phyloP scores from a whole-genome alignment of 2,888 invertebrate genomes.

The Drosophila planitibia region DNA sequence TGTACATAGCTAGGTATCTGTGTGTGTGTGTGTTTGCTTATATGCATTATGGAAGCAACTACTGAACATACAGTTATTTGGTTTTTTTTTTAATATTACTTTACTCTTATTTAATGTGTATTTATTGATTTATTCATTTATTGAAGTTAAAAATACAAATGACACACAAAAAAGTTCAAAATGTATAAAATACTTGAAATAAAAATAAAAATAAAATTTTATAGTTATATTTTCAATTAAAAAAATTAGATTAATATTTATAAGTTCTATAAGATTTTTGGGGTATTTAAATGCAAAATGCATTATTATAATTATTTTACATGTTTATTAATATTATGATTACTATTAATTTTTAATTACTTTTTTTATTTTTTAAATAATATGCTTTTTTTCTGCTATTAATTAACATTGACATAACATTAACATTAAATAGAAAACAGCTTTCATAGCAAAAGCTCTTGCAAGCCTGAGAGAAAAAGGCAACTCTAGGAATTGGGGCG shows the following conservation, averaged over 20 bases:
- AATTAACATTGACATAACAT: not conserved
- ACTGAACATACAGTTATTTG: not conserved
- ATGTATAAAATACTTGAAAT: not conserved
- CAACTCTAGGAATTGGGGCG: not conserved
- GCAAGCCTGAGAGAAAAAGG: not conserved
- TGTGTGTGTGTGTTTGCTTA: not conserved
- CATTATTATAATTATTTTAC: not conserved
- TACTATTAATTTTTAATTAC: not conserved
- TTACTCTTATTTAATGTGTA: not conserved
- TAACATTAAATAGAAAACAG: not conserved
- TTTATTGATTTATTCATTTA: not conserved
- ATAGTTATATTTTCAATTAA: not conserved
- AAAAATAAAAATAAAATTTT: not conserved
- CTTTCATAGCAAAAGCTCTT: not conserved
- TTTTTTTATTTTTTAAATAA: not conserved
- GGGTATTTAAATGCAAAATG: not conserved
- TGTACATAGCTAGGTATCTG: not conserved
- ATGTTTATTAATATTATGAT: not conserved
- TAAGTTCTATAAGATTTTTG: not conserved
- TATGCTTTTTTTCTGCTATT: not conserved
- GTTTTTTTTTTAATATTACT: not conserved
- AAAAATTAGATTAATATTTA: not conserved
- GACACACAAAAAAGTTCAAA: not conserved
- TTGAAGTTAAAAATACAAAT: not conserved
- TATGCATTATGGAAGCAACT: not conserved